Conservation (phyloP, 2,888 invertebrate species). For the Mesoligia furuncula region DNA sequence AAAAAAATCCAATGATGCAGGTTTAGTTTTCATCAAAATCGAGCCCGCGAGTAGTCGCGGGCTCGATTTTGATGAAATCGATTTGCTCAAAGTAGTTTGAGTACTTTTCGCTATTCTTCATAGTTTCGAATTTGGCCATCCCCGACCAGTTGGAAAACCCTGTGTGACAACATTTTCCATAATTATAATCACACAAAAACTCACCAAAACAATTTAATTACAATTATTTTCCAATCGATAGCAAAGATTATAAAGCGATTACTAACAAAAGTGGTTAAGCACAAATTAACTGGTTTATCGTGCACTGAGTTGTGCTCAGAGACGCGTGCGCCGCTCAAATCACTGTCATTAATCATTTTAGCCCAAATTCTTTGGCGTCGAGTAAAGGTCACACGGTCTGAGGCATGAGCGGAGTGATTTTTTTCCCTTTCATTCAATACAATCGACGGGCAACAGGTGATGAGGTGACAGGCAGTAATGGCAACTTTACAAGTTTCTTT, state of each 20-base stretch:
- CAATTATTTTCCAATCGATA: conserved; percentile 35
- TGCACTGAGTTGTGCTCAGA: conserved; percentile 30
- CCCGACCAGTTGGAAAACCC: no score
- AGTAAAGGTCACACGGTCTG: conserved; percentile 61
- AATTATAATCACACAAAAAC: not conserved
- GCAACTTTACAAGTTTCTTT: not conserved
- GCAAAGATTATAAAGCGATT: conserved; percentile 12
- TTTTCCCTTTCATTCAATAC: not conserved
- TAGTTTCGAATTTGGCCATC: no score
- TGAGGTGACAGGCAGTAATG: not conserved
- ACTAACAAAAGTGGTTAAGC: conserved; percentile 22
- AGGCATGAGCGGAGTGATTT: conserved; percentile 49
- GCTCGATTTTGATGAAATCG: no score
- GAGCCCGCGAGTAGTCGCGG: no score
- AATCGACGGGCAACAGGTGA: not conserved
- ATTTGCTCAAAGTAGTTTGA: no score
- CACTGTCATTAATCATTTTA: conserved; percentile 72
- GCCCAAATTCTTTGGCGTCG: conserved; percentile 68
- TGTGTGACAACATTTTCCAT: not conserved
- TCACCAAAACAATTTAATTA: not conserved
- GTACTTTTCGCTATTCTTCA: no score
- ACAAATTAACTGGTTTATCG: conserved; percentile 17
- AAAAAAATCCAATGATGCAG: no score
- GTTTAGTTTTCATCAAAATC: no score
- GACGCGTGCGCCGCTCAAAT: conserved; percentile 62